Evolutionary conservation across 2,888 invertebrate genomes (phyloP).

Genomic region (Sisyra terminalis): DNA sequence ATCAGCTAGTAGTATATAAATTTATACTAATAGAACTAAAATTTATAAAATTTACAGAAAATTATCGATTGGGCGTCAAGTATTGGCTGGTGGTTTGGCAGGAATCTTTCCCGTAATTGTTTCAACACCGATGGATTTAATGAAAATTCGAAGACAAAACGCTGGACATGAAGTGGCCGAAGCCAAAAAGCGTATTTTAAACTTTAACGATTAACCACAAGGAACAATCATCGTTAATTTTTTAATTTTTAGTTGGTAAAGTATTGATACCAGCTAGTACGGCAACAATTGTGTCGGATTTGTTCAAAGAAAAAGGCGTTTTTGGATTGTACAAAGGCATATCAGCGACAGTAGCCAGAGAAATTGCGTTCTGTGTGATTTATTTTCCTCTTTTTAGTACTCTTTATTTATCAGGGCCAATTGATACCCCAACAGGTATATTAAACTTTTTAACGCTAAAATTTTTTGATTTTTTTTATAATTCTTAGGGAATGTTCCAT

Average conservation of each 20-base stretch:
- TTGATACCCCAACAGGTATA: too few relatives aligned
- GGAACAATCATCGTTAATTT: constrained; percentile 5
- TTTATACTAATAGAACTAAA: too few relatives aligned
- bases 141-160: constrained; percentile 98
- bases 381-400: constrained; percentile 97
- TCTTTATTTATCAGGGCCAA: constrained; percentile 70
- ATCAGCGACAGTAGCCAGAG: constrained; percentile 81
- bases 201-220: neutral
- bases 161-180: constrained; percentile 72
- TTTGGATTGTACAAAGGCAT: constrained; percentile 89
- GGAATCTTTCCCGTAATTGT: constrained; percentile 94
- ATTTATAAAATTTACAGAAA: constrained; percentile 22
- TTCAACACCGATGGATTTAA: constrained; percentile 97
- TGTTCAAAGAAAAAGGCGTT: constrained; percentile 74
- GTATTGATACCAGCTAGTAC: constrained; percentile 55
- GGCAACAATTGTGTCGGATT: constrained; percentile 52
- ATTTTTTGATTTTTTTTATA: too few relatives aligned
- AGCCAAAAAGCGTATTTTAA: constrained; percentile 40
- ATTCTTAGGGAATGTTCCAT: constrained; percentile 46
- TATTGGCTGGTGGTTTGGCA: constrained; percentile 86
- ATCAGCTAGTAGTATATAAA: too few relatives aligned
- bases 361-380: constrained; percentile 89
- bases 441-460: too few relatives aligned
- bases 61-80: constrained; percentile 67
- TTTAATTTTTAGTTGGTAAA: constrained; percentile 39